phyloP scores from a whole-genome alignment of 2,888 invertebrate genomes.

The Heliconius erato region DNA sequence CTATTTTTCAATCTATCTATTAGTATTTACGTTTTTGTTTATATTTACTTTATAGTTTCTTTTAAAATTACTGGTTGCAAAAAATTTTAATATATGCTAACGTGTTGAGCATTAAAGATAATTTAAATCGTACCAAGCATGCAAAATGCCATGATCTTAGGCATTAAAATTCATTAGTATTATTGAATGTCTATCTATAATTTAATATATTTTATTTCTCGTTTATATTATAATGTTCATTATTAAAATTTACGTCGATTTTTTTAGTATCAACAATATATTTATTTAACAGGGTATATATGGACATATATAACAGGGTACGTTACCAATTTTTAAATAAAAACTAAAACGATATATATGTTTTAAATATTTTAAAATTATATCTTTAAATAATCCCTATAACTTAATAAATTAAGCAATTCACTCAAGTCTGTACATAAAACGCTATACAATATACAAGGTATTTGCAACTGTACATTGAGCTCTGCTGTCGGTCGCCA shows the following conservation, averaged over 20 bases:
- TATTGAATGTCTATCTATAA: neutral
- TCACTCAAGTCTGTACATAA: slow-evolving; percentile 15
- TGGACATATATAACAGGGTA: neutral
- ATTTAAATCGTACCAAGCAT: neutral
- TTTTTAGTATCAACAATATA: neutral
- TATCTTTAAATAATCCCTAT: neutral
- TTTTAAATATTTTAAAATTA: neutral
- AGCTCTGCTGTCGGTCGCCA: slow-evolving; percentile 24
- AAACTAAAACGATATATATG: neutral
- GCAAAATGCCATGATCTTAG: neutral
- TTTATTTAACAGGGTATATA: neutral
- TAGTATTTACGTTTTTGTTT: neutral
- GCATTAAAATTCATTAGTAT: neutral
- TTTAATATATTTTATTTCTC: neutral
- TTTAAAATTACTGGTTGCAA: neutral
- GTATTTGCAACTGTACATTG: slow-evolving; percentile 31
- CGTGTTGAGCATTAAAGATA: slow-evolving; percentile 17
- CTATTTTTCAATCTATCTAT: slow-evolving; percentile 8
- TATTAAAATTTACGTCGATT: neutral
- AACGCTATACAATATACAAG: slow-evolving; percentile 25
- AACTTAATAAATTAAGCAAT: slow-evolving; percentile 24
- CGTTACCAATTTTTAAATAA: slow-evolving; percentile 8
- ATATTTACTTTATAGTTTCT: neutral
- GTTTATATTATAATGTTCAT: neutral
- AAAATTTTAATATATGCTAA: neutral